Evolutionary conservation across 2,113 vertebrate species (phyloP).

Genomic region (Hoplias malabaricus): DNA sequence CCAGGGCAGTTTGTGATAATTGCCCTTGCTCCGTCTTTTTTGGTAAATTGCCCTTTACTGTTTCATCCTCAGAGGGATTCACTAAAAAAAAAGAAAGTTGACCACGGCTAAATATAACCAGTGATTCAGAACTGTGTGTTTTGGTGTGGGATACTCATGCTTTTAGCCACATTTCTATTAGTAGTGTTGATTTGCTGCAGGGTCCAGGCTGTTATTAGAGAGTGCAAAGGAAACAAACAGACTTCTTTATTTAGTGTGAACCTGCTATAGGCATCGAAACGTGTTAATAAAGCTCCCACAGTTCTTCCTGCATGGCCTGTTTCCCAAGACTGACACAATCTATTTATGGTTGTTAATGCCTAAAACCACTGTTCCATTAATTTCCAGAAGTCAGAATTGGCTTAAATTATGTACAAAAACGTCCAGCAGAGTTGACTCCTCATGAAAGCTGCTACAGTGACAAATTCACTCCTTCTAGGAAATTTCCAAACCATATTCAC

Average conservation of each 20-base stretch:
- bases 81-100: slow-evolving; percentile 10
- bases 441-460: background rate
- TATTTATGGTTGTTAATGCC: slow-evolving; percentile 4
- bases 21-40: slow-evolving; percentile 41
- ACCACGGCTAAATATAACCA: slow-evolving; percentile 20
- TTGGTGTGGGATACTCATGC: background rate
- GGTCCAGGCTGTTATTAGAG: background rate
- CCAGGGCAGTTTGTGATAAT: background rate
- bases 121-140: background rate
- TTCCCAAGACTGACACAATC: slow-evolving; percentile 18
- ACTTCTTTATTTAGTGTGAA: background rate
- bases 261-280: background rate
- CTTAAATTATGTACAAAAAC: background rate
- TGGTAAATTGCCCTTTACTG: background rate
- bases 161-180: background rate
- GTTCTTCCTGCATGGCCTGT: background rate
- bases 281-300: background rate
- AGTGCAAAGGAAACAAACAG: background rate
- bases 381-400: background rate
- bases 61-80: background rate
- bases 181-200: background rate
- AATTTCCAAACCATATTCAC: background rate
- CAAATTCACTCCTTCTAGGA: background rate
- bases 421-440: background rate
- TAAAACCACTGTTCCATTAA: background rate